Base-by-base conservation (phyloP, 92 coral and sea anemone genomes). In the Zoanthus sociatus region DNA sequence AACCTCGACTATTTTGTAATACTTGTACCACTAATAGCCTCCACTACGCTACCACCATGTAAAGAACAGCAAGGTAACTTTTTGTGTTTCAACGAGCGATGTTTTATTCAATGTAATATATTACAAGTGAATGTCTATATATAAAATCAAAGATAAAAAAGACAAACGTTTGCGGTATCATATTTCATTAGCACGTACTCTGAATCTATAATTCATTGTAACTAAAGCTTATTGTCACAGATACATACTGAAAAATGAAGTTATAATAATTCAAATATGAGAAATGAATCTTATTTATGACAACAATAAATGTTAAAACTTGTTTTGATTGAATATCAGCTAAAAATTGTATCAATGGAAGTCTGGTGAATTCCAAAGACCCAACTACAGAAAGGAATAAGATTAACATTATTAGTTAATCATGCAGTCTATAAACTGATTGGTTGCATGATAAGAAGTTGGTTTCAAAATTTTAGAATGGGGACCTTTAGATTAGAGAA, bases 151-250 rank as follows among this genome's bases (percentile, higher is more conserved):
- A 33, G 0, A 67, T 67, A 14, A 67, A 67, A 5, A 15, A 6
- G 6, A 20, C 26, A 26, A 21, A 67, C 72, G 42, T 67, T 67
- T 67, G 37, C 4, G 14, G 72, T 67, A 30, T 18, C 72, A 9
- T 67, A 67, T 67, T 56, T 56, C 64, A 56, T 9, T 56, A 56
- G 64, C 72, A 67, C 11, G 14, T 21, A 21, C 72, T 67, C 37
- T 67, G 12, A 33, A 67, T 67, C 71, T 66, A 66, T 31, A 66
- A 17, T 66, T 10, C 0, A 66, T 66, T 66, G 72, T 18, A 67
- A 67, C 72, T 67, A 67, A 67, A 67, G 72, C 72, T 67, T 67
- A 67, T 67, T 3, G 72, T 67, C 72, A 67, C 60, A 37, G 68
- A 61, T 61, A 61, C 68, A 61, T 61, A 61, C 21, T 61, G 17